phyloP scores from a whole-genome alignment of 1,140 invertebrate genomes.

The Aradophagus sp. region DNA sequence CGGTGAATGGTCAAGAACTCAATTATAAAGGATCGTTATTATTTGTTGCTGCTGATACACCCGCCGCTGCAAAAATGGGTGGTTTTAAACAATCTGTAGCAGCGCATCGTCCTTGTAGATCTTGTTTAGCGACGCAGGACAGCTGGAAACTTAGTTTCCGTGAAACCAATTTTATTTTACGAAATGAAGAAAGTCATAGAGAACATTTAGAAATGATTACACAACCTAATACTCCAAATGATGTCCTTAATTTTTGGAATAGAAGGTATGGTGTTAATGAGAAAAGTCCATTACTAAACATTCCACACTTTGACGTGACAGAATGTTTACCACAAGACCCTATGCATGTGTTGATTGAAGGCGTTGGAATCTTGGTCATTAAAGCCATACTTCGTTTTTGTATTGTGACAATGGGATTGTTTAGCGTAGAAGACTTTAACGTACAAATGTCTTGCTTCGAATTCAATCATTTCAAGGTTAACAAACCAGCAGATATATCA shows the following conservation, averaged over 20 bases:
- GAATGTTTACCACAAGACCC: conserved; percentile 53
- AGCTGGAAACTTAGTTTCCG: conserved; percentile 31
- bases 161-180: conserved; percentile 23
- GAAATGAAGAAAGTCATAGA: conserved; percentile 23
- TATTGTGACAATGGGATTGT: conserved; percentile 13
- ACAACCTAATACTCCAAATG: conserved; percentile 4
- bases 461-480: conserved; percentile 35
- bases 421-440: conserved; percentile 42
- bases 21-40: conserved; percentile 50
- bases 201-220: conserved; percentile 29
- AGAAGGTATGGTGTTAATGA: conserved; percentile 43
- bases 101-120: conserved; percentile 46
- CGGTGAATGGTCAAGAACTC: conserved; percentile 2
- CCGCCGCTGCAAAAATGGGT: conserved; percentile 45
- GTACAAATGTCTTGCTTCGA: conserved; percentile 31
- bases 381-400: conserved; percentile 13
- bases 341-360: conserved; percentile 56
- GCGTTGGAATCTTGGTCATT: conserved; percentile 15
- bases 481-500: conserved; percentile 23
- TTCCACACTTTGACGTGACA: conserved; percentile 40
- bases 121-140: conserved; percentile 37
- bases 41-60: conserved; percentile 51
- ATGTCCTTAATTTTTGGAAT: conserved; percentile 25
- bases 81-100: conserved; percentile 56
- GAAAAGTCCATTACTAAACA: conserved; percentile 13